Evolutionary conservation across 2,888 invertebrate species (phyloP), one percentile per base, ranked within the genome.

Genomic region (Ophonus ardosiacus): DNA sequence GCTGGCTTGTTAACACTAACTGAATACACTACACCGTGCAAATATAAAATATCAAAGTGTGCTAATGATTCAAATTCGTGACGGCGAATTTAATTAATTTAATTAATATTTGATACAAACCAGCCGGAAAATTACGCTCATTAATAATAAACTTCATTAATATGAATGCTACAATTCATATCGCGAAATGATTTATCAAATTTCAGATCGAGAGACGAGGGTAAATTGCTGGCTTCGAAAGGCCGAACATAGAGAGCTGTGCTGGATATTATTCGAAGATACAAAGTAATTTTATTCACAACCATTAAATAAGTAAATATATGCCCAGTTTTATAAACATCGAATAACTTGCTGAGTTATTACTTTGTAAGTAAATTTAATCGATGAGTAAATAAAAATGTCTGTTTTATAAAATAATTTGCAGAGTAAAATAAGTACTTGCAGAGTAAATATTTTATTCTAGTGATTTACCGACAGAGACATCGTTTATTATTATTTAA

Each of bases 21-120:
- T 31, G 31, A 31, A 31, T 31, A 31, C 31, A 31, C 31, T 63
- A 10, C 63, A 18, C 24, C 63, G 68, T 31, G 68, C 68, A 68
- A 68, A 43, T 74, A 74, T 74, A 74, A 74, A 74, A 43, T 74
- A 74, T 43, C 71, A 74, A 74, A 74, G 43, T 68, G 68, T n/a
- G 68, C 68, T 68, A 68, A 68, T 68, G 68, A 68, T 68, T 68
- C 68, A 68, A 7, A 68, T 68, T 68, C 71, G 18, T 74, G 71
- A 74, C 10, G 40, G 43, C 18, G 51, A 74, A 74, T 74, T 74
- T 74, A 74, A 74, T 43, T 74, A 74, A 74, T 74, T 74, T 74
- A 74, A 74, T 74, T 74, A 74, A 74, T 74, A 74, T 74, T 74
- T 74, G 71, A 74, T 43, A 43, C 43, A 74, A 43, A 8, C 43